phyloP scores from a whole-genome alignment of 2,888 invertebrate species.

The Microchrysa polita region DNA sequence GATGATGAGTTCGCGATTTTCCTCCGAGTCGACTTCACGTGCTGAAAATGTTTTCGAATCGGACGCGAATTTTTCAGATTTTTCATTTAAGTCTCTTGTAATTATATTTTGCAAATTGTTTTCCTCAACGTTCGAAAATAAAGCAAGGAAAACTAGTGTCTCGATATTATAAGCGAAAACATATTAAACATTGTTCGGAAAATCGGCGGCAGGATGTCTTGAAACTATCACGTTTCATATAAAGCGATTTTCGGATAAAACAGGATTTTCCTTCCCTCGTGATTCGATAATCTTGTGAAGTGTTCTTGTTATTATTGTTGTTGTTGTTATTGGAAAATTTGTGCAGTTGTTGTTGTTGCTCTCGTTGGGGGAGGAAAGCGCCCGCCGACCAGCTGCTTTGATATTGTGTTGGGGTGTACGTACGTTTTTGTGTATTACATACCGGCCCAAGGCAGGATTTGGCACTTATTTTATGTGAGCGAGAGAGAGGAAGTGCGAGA shows the following conservation, averaged over 20 bases:
- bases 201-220: not conserved
- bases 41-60: slow-evolving; percentile 28
- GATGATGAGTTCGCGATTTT: slow-evolving; percentile 42
- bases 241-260: slow-evolving; percentile 37
- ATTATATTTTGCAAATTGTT: not conserved
- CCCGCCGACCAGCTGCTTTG: slow-evolving; percentile 35
- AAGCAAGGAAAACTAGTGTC: not conserved
- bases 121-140: not conserved
- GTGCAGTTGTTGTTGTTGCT: slow-evolving; percentile 28
- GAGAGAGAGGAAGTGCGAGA: not conserved
- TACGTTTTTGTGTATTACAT: too few relatives aligned
- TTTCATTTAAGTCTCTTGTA: slow-evolving; percentile 21
- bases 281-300: slow-evolving; percentile 20
- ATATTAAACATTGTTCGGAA: slow-evolving; percentile 1
- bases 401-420: too few relatives aligned
- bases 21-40: slow-evolving; percentile 39
- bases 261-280: slow-evolving; percentile 25
- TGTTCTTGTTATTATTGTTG: slow-evolving; percentile 22
- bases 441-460: too few relatives aligned
- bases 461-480: not conserved
- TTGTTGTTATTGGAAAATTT: not conserved
- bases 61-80: not conserved
- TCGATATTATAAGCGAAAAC: not conserved
- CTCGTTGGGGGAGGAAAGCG: slow-evolving; percentile 8
- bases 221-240: not conserved